Evolutionary conservation across 2,797 vertebrate genomes (phyloP).

Genomic region (Peromyscus nudipes): DNA sequence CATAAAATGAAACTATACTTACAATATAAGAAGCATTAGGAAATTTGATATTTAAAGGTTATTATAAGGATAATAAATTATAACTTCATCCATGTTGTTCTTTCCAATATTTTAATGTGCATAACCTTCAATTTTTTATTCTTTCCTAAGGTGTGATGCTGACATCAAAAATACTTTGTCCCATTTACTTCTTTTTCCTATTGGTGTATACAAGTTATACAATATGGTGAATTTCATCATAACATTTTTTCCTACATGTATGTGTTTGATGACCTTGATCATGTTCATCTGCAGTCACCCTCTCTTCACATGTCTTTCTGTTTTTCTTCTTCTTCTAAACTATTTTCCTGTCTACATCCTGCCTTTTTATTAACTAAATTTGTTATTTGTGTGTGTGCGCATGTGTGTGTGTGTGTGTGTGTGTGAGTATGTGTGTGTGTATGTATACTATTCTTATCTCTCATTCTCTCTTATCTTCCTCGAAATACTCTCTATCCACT

Average conservation of each 20-base stretch:
- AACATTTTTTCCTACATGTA: background rate
- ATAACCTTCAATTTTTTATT: background rate
- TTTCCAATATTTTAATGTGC: background rate
- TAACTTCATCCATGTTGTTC: background rate
- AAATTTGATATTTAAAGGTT: background rate
- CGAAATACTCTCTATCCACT: background rate
- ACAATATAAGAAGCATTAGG: background rate
- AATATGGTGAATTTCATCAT: background rate
- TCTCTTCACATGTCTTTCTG: background rate
- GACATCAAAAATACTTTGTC: background rate
- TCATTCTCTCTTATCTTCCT: background rate
- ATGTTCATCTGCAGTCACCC: background rate
- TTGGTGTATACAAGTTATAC: no score
- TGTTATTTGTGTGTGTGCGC: no score
- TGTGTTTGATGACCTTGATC: background rate
- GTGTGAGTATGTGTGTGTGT: no score
- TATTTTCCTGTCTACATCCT: background rate
- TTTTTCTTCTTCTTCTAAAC: background rate
- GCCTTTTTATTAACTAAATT: background rate
- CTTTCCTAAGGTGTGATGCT: background rate
- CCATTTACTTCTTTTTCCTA: background rate
- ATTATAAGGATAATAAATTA: background rate
- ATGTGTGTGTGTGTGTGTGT: no score
- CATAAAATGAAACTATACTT: background rate
- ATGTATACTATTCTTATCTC: background rate